Percentiles rank a stretch among this genome's conserved stretches.
These are phyloP conservation scores for Alauda arvensis DNA, from an alignment of 2,797 vertebrate genomes.

Conservation along the genomic window DNA sequence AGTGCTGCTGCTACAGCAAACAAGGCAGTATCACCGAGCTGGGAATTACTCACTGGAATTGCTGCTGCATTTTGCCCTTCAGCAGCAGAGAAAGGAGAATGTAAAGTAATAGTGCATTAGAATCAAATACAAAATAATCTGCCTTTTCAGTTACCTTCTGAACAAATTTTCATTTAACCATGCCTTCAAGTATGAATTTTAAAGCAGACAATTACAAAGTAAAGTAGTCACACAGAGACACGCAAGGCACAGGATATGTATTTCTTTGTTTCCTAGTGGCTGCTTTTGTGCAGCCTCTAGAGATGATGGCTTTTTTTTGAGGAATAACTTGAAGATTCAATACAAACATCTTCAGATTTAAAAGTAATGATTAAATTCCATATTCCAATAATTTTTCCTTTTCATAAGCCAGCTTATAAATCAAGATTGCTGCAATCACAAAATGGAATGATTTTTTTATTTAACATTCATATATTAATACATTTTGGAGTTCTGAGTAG, in stretches of 20 bases:
- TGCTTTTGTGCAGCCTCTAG: not conserved
- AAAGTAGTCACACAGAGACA: not conserved
- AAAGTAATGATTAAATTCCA: not conserved
- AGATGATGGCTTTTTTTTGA: not conserved
- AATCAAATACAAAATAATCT: not conserved
- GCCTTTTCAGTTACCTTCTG: not conserved
- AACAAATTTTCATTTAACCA: not conserved
- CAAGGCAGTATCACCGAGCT: rapidly evolving
- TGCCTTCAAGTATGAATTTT: not conserved
- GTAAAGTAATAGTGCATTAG: not conserved
- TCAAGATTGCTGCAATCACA: not conserved
- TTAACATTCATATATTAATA: not conserved
- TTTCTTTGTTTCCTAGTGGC: not conserved
- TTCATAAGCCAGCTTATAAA: not conserved
- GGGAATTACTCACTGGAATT: not conserved
- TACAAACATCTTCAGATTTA: not conserved
- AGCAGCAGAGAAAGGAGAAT: not conserved
- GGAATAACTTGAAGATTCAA: not conserved
- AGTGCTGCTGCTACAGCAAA: not conserved
- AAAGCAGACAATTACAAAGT: not conserved
- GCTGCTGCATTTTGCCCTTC: not conserved
- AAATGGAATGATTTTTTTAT: not conserved
- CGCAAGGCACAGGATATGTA: not conserved
- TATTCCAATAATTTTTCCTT: not conserved
- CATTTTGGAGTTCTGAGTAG: not conserved